Conservation (phyloP, 1,140 invertebrate species). For the Bombus ignitus region DNA sequence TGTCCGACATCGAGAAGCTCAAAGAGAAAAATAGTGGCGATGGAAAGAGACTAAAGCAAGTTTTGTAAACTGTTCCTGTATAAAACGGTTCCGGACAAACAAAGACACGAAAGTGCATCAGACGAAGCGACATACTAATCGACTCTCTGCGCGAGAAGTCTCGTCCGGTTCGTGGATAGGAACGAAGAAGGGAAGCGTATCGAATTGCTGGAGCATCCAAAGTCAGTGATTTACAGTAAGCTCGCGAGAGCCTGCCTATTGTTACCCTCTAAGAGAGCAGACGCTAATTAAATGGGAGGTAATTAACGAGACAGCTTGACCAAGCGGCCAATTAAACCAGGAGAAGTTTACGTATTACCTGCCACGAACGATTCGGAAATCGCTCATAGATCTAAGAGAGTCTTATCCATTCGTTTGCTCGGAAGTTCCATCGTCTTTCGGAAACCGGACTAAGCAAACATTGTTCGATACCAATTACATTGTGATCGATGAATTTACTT, state of each 20-base stretch:
- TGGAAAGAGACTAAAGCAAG: not conserved
- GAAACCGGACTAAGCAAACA: not conserved
- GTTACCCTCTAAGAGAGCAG: conserved; percentile 55
- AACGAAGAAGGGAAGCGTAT: conserved; percentile 20
- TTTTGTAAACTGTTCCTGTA: not conserved
- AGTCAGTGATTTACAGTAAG: conserved; percentile 62
- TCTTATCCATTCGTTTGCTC: conserved; percentile 5
- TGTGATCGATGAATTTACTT: not conserved
- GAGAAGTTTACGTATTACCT: conserved; percentile 58
- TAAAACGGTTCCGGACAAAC: not conserved
- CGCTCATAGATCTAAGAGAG: conserved; percentile 56
- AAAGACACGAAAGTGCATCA: not conserved
- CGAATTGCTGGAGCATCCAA: conserved; percentile 49
- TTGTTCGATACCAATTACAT: conserved; percentile 19
- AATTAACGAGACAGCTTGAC: conserved; percentile 67
- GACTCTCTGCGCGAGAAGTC: not conserved
- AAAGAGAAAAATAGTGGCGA: not conserved
- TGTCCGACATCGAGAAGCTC: not conserved
- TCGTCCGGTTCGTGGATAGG: not conserved
- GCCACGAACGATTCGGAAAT: conserved; percentile 49
- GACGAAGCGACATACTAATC: conserved; percentile 13
- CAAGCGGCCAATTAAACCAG: conserved; percentile 62
- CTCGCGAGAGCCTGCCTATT: not conserved
- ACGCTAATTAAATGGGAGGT: conserved; percentile 69
- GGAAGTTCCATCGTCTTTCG: conserved; percentile 24